Evolutionary conservation across 2,797 vertebrate genomes (phyloP).

Genomic region (Lagocephalus sceleratus): DNA sequence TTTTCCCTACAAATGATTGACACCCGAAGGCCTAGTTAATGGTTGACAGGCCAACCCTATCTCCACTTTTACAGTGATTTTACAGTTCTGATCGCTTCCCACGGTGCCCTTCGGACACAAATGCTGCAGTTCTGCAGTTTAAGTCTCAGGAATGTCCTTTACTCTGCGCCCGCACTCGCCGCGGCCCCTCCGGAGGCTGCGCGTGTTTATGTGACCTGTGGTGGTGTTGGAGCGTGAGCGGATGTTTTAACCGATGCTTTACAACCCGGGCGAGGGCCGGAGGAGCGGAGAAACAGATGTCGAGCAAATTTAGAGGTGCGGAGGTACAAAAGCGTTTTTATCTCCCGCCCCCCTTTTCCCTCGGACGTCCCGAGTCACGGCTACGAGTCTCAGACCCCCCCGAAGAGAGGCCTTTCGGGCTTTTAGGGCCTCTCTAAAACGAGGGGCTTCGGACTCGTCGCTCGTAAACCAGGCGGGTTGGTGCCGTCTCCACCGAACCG

Average conservation of each 20-base stretch:
- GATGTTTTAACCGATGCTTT: constrained; percentile 27
- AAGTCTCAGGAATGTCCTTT: constrained; percentile 19
- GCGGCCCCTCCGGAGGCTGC: constrained; percentile 29
- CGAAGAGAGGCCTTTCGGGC: constrained; percentile 13
- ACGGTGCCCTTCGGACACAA: constrained; percentile 22
- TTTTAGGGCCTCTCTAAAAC: constrained; percentile 18
- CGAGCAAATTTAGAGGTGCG: constrained; percentile 14
- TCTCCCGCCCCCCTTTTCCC: constrained; percentile 28
- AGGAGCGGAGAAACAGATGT: constrained; percentile 37
- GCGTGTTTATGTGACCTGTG: constrained; percentile 57
- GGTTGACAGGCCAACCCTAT: constrained; percentile 10
- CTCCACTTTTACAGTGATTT: constrained; percentile 17
- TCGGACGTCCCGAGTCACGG: constrained; percentile 10
- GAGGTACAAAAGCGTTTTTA: constrained; percentile 12
- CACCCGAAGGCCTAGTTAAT: constrained; percentile 11
- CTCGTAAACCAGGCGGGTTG: too few relatives aligned
- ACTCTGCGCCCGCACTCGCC: constrained; percentile 39
- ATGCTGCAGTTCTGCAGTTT: constrained; percentile 44
- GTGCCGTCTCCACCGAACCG: too few relatives aligned
- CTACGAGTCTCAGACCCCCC: constrained; percentile 30
- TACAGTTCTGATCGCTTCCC: neutral
- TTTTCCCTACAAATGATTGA: neutral
- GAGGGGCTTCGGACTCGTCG: too few relatives aligned
- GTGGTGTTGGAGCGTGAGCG: constrained; percentile 41
- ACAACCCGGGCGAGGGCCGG: constrained; percentile 5